phyloP scores from a whole-genome alignment of 2,888 invertebrate genomes.

The Abrostola tripartita region DNA sequence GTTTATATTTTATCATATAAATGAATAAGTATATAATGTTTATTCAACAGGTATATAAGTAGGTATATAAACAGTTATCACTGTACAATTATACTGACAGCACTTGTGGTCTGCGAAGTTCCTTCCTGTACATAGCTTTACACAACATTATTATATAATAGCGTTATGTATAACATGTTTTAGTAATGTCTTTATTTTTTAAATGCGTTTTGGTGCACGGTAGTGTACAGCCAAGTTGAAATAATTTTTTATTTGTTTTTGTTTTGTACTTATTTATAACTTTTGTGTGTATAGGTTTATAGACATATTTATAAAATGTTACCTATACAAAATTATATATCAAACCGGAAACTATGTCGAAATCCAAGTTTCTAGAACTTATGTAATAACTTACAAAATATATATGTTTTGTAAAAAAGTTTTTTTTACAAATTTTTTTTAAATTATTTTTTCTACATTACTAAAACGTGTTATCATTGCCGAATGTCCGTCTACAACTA shows the following conservation, averaged over 20 bases:
- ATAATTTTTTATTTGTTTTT: too few relatives aligned
- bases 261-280: too few relatives aligned
- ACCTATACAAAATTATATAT: too few relatives aligned
- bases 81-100: conserved; percentile 52
- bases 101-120: conserved; percentile 64
- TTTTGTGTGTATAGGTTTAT: too few relatives aligned
- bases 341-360: too few relatives aligned
- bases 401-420: too few relatives aligned
- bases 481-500: conserved; percentile 41
- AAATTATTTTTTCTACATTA: conserved; percentile 5
- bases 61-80: conserved; percentile 30
- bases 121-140: conserved; percentile 82
- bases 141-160: conserved; percentile 40
- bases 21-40: too few relatives aligned
- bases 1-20: too few relatives aligned
- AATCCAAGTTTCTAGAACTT: too few relatives aligned
- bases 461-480: conserved; percentile 27
- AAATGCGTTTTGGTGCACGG: neutral
- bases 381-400: too few relatives aligned
- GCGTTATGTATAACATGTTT: conserved; percentile 31
- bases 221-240: neutral
- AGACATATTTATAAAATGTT: too few relatives aligned
- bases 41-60: neutral
- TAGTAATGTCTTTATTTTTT: conserved; percentile 18
- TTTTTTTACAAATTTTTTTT: neutral